phyloP scores from a whole-genome alignment of 1,140 invertebrate species.

The Marisa cornuarietis region DNA sequence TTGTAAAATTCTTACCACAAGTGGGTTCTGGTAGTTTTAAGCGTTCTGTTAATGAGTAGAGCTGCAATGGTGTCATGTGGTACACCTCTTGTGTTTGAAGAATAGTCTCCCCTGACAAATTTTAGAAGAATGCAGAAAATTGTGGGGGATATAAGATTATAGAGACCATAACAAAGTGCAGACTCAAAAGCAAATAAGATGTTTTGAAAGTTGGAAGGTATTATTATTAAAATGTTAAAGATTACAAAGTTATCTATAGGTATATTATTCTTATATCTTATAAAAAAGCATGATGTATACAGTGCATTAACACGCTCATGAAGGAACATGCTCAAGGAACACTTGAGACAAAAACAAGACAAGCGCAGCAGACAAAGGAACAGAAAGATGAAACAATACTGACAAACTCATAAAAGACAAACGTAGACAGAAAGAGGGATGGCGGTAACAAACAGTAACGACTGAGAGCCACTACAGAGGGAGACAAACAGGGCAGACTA shows the following conservation, averaged over 20 bases:
- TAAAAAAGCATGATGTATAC: background rate
- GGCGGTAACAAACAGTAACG: background rate
- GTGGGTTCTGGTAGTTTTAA: conserved; percentile 85
- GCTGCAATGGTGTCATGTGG: conserved; percentile 69
- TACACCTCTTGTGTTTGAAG: conserved; percentile 54
- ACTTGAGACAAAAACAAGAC: background rate
- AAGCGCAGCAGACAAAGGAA: background rate
- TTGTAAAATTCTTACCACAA: conserved; percentile 52
- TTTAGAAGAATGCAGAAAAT: too few species aligned
- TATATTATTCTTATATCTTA: background rate
- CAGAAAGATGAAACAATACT: background rate
- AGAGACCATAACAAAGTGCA: too few species aligned
- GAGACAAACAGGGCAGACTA: background rate
- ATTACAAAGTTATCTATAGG: too few species aligned
- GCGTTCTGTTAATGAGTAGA: conserved; percentile 87
- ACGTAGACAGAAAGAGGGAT: too few species aligned
- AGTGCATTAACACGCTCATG: background rate
- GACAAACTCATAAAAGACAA: background rate
- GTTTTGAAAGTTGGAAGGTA: too few species aligned
- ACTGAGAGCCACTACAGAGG: background rate
- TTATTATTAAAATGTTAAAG: too few species aligned
- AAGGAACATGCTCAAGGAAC: background rate
- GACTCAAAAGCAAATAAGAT: too few species aligned
- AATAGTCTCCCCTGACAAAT: conserved; percentile 56
- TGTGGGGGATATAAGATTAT: too few species aligned